Base-by-base conservation (phyloP, 2,888 invertebrate species). In the Drosophila prostipennis region DNA sequence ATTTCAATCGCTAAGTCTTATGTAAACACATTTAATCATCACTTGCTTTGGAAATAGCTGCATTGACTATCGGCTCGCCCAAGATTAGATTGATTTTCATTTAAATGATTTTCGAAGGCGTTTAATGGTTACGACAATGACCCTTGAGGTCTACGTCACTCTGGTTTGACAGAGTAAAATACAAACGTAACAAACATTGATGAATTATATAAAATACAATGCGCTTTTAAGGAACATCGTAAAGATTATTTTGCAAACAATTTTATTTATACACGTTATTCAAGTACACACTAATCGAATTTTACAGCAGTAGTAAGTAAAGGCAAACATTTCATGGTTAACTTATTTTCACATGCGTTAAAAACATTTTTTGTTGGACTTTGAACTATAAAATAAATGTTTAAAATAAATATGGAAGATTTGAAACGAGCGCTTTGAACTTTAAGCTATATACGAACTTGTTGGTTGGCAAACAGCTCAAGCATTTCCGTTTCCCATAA, bases 61-160 rank as follows among this genome's bases (percentile, higher is more conserved):
- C 45, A 65, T 46, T 53, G 64, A 53, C 34, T 46, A 34, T 34
- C 32, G 39, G 11, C 52, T 65, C 45, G 52, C 34, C 52, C 19
- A 29, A 65, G 64, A 65, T 65, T 65, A 65, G 65, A 64, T 52
- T 64, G 43, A 52, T 19, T 65, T 52, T 23, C 26, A 65, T 46
- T 64, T n/a, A 46, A 34, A 52, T 52, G 34, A 64, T 52, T 46
- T 65, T 36, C 39, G 52, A 26, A 65, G 64, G 64, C 52, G 65
- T 52, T 64, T 14, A 13, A 39, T 52, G 65, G 32, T 64, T 65
- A 65, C 64, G 64, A 46, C 65, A 65, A 23, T 65, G 65, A 52
- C 64, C 64, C 39, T 52, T 32, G 11, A 3, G 64, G 52, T 52
- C 64, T 45, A 65, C 39, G 64, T 65, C 64, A 65, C 45, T 65